These are phyloP conservation scores for Gasterosteus aculeatus DNA, from an alignment of 2,113 vertebrate genomes.

Conservation along the genomic window DNA sequence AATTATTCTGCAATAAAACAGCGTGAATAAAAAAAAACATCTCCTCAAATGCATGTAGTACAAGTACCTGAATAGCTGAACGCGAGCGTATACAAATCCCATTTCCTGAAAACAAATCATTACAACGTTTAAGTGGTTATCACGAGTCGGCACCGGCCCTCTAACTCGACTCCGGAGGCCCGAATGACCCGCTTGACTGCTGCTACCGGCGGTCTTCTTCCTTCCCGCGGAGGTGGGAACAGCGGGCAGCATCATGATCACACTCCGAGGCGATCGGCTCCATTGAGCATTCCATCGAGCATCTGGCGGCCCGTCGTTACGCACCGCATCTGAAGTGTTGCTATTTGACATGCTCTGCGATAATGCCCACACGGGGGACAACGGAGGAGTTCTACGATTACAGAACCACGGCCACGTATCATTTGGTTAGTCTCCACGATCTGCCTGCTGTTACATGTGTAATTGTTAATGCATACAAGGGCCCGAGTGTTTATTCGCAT, in stretches of 20 bases:
- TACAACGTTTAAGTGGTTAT: conserved; percentile 32
- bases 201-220: conserved; percentile 22
- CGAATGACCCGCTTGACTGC: conserved; percentile 37
- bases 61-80: conserved; percentile 4
- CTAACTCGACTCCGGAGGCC: conserved; percentile 34
- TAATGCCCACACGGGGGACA: conserved; percentile 63
- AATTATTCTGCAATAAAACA: neutral
- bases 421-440: conserved; percentile 67
- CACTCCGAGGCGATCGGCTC: conserved; percentile 62
- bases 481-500: conserved; percentile 9
- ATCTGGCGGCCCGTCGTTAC: conserved; percentile 71
- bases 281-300: conserved; percentile 70
- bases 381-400: conserved; percentile 69
- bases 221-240: conserved; percentile 46
- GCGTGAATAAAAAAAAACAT: neutral
- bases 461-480: conserved; percentile 14
- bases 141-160: conserved; percentile 57
- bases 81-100: conserved; percentile 11
- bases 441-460: conserved; percentile 37
- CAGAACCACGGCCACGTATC: conserved; percentile 63
- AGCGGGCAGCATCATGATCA: conserved; percentile 43
- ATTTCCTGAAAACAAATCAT: conserved; percentile 25
- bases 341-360: conserved; percentile 58
- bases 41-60: neutral
- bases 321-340: conserved; percentile 63